phyloP scores from a whole-genome alignment of 2,888 invertebrate species.

The Podotricha telesiphe region DNA sequence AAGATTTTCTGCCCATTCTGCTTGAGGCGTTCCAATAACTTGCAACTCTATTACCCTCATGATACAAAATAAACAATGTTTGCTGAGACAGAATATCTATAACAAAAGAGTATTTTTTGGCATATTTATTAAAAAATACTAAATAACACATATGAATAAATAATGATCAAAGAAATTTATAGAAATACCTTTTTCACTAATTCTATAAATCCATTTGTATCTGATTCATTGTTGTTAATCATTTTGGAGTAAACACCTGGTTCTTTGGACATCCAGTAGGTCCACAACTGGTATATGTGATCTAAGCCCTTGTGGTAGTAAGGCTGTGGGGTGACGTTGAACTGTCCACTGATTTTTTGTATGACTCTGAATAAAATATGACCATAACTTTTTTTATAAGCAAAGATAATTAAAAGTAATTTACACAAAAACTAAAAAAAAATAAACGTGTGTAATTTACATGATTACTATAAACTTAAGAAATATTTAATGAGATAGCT shows the following conservation, averaged over 20 bases:
- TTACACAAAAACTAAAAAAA: too few relatives aligned
- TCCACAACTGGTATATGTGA: constrained; percentile 87
- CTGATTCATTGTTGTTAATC: constrained; percentile 84
- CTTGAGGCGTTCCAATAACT: constrained; percentile 83
- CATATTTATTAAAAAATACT: neutral
- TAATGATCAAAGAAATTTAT: neutral
- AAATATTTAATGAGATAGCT: too few relatives aligned
- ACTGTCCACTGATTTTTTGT: constrained; percentile 54
- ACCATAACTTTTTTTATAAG: too few relatives aligned
- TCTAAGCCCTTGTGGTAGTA: constrained; percentile 75
- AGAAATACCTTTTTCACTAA: constrained; percentile 79
- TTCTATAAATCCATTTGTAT: constrained; percentile 75
- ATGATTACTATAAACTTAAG: too few relatives aligned
- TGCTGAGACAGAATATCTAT: constrained; percentile 82
- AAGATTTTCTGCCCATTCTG: constrained; percentile 85
- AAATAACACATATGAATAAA: neutral
- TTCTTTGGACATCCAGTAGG: constrained; percentile 90
- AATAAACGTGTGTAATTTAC: too few relatives aligned
- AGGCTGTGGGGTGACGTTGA: constrained; percentile 53
- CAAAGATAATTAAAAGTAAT: too few relatives aligned
- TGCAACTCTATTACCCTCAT: constrained; percentile 85
- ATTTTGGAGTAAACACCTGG: constrained; percentile 84
- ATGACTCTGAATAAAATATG: constrained; percentile 55
- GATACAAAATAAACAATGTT: constrained; percentile 87
- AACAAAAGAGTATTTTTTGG: neutral